Evolutionary conservation across 2,797 vertebrate genomes (phyloP).

Genomic region (Crenuchus spilurus): DNA sequence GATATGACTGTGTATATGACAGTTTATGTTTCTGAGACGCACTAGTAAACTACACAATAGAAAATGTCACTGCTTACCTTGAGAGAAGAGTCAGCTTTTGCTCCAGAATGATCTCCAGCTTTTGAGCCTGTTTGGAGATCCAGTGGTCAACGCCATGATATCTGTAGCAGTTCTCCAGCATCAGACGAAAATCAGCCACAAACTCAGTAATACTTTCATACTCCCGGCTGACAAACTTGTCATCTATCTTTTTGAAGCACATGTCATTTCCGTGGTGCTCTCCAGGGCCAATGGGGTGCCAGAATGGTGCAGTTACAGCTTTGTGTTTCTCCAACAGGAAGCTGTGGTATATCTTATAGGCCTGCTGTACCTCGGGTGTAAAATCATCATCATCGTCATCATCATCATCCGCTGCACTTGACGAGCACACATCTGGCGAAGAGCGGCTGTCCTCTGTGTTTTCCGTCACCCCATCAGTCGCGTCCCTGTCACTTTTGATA

Average conservation of each 20-base stretch:
- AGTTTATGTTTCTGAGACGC: too few species aligned
- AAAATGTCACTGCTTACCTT: conserved; percentile 78
- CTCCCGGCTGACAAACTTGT: conserved; percentile 86
- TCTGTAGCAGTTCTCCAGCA: conserved; percentile 94
- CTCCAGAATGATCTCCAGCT: conserved; percentile 94
- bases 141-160: conserved; percentile 94
- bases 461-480: too few species aligned
- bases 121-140: conserved; percentile 95
- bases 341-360: conserved; percentile 86
- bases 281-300: conserved; percentile 62
- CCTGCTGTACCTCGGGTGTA: conserved; percentile 90
- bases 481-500: conserved; percentile 40
- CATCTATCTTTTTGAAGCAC: conserved; percentile 87
- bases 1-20: too few species aligned
- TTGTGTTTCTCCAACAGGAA: conserved; percentile 93
- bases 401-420: conserved; percentile 18
- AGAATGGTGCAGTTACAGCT: conserved; percentile 79
- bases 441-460: conserved; percentile 63
- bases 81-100: conserved; percentile 94
- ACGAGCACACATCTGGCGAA: background rate
- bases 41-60: too few species aligned
- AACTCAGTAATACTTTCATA: conserved; percentile 91
- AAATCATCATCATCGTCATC: conserved; percentile 74
- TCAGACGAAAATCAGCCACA: conserved; percentile 91
- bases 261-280: conserved; percentile 68